A percentile compares a stretch with the other conserved stretches of the same genome.
Conservation (phyloP, 2,797 vertebrate genomes). For the Lemur catta region DNA sequence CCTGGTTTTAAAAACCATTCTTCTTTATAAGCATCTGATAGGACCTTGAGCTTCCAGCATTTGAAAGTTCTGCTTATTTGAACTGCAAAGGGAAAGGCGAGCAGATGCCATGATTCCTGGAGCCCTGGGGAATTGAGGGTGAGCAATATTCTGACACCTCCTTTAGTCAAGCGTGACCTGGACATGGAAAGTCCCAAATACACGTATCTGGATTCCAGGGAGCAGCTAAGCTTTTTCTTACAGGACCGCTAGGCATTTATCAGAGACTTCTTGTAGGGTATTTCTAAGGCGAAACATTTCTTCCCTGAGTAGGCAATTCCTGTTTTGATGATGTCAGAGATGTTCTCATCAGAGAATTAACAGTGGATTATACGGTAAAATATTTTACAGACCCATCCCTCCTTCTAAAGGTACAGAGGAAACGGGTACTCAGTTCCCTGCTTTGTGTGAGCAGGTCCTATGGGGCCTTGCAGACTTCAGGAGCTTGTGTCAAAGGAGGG, state of each 20-base stretch:
- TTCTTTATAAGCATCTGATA: neutral
- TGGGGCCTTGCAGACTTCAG: neutral
- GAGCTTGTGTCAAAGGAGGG: neutral
- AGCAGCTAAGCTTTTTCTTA: neutral
- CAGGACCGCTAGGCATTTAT: neutral
- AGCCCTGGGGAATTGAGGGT: neutral
- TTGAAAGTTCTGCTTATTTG: neutral
- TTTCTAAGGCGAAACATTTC: neutral
- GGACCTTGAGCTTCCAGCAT: neutral
- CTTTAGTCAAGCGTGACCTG: neutral
- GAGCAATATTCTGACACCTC: neutral
- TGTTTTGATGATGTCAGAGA: neutral
- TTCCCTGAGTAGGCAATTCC: neutral
- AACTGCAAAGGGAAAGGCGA: neutral
- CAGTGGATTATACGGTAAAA: neutral
- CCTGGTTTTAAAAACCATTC: neutral
- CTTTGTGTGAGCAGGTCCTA: neutral
- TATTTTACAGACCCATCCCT: neutral
- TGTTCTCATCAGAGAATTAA: neutral
- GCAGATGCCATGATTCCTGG: neutral
- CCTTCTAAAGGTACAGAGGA: neutral
- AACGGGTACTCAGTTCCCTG: accelerated
- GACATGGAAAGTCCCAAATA: neutral
- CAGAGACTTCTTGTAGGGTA: neutral
- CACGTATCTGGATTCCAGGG: neutral